Percentiles rank a stretch among this genome's conserved stretches.
phyloP scores from a whole-genome alignment of 2,797 vertebrate species.

The Semotilus atromaculatus region DNA sequence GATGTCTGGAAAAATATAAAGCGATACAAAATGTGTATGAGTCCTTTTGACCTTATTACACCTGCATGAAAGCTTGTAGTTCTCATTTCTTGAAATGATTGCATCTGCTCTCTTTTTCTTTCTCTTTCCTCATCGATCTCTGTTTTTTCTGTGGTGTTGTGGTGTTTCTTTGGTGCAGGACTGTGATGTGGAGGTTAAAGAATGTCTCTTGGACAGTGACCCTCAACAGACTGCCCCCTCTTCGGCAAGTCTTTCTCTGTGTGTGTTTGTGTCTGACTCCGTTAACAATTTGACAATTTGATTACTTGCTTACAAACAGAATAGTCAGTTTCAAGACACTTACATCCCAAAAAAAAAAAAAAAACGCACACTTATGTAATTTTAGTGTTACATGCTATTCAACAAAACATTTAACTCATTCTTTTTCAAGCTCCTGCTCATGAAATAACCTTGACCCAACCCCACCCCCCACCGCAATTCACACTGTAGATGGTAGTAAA shows the following conservation, averaged over 20 bases:
- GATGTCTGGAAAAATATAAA: not conserved
- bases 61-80: not conserved
- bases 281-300: not conserved
- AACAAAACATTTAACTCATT: not conserved
- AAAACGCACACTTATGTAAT: not conserved
- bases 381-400: not conserved
- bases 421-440: not conserved
- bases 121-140: not conserved
- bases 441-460: not conserved
- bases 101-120: conserved; percentile 27
- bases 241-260: conserved; percentile 54
- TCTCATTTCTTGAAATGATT: not conserved
- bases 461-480: no score
- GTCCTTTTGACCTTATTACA: not conserved
- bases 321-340: not conserved
- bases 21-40: not conserved
- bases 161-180: conserved; percentile 47
- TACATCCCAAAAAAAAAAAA: not conserved
- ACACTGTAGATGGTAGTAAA: no score
- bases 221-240: conserved; percentile 44
- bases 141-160: conserved; percentile 32
- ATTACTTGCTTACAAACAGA: not conserved
- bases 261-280: conserved; percentile 32
- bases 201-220: conserved; percentile 52
- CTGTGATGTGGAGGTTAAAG: conserved; percentile 50